Evolutionary conservation across 1,140 invertebrate species (phyloP).

Genomic region (Spodoptera litura): DNA sequence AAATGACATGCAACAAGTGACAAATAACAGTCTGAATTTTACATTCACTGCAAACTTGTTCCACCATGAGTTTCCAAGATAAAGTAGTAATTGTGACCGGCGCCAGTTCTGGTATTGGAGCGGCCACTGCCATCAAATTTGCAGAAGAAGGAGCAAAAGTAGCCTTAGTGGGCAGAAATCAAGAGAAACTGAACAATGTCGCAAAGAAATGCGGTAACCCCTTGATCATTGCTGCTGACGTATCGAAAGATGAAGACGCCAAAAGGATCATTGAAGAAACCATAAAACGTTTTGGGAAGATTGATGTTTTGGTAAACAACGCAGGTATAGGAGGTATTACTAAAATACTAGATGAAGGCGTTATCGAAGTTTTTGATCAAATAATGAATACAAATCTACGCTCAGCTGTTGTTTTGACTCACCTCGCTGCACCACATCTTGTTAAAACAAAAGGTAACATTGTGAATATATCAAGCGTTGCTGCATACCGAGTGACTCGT

Average conservation of each 20-base stretch:
- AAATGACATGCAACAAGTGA: too few species aligned
- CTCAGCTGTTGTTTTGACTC: conserved; percentile 89
- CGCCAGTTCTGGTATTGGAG: conserved; percentile 94
- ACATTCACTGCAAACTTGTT: too few species aligned
- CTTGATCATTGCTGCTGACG: not conserved
- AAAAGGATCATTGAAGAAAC: conserved; percentile 87
- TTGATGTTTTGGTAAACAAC: conserved; percentile 90
- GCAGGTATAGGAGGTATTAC: conserved; percentile 84
- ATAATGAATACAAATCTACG: conserved; percentile 85
- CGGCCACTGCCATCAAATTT: conserved; percentile 91
- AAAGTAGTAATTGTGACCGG: conserved; percentile 91
- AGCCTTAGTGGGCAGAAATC: conserved; percentile 91
- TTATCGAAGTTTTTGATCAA: conserved; percentile 46
- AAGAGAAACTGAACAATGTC: conserved; percentile 83
- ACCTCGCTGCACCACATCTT: conserved; percentile 11
- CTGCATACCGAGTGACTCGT: not conserved
- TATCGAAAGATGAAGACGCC: conserved; percentile 88
- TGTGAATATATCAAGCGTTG: conserved; percentile 90
- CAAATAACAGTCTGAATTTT: too few species aligned
- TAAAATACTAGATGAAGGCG: conserved; percentile 78
- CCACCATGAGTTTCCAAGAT: conserved; percentile 58
- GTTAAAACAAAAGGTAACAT: conserved; percentile 7
- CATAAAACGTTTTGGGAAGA: conserved; percentile 86
- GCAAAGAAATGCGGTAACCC: conserved; percentile 79
- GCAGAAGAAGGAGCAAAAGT: conserved; percentile 90